Conservation (phyloP, 1,140 invertebrate species). For the Diabrotica undecimpunctata region DNA sequence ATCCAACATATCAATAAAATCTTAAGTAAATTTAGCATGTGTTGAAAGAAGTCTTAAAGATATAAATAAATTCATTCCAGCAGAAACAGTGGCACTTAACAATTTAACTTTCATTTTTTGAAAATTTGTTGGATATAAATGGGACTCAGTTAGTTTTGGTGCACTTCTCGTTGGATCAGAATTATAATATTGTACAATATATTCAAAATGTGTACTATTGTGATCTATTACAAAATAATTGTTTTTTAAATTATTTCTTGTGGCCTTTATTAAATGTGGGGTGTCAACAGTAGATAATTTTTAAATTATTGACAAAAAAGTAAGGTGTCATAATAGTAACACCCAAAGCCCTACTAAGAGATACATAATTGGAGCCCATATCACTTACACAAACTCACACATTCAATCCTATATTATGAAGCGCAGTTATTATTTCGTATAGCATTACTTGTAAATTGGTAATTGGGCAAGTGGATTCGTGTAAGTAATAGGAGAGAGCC, state of each 20-base stretch:
- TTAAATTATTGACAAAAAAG: constrained; percentile 25
- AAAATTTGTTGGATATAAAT: constrained; percentile 39
- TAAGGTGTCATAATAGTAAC: constrained; percentile 28
- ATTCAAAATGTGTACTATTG: too few relatives aligned
- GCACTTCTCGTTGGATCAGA: constrained; percentile 8
- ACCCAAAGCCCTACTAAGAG: too few relatives aligned
- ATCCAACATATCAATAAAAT: constrained; percentile 27
- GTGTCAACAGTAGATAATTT: constrained; percentile 34
- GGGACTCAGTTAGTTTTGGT: constrained; percentile 34
- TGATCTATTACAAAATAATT: constrained; percentile 7
- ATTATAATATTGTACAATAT: too few relatives aligned
- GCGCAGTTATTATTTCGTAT: constrained; percentile 25
- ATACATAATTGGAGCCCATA: too few relatives aligned
- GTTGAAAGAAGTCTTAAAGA: constrained; percentile 24
- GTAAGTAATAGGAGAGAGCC: constrained; percentile 31
- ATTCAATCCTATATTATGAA: constrained; percentile 29
- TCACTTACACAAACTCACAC: not conserved
- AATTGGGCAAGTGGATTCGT: constrained; percentile 22
- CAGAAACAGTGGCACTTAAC: constrained; percentile 36
- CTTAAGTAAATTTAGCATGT: constrained; percentile 18
- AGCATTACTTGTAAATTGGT: constrained; percentile 29
- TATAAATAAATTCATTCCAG: constrained; percentile 30
- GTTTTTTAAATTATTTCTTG: constrained; percentile 32
- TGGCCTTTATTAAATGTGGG: constrained; percentile 32
- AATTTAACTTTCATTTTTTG: constrained; percentile 40